Evolutionary conservation across 2,113 vertebrate genomes (phyloP).

Genomic region (Lanius ludovicianus): DNA sequence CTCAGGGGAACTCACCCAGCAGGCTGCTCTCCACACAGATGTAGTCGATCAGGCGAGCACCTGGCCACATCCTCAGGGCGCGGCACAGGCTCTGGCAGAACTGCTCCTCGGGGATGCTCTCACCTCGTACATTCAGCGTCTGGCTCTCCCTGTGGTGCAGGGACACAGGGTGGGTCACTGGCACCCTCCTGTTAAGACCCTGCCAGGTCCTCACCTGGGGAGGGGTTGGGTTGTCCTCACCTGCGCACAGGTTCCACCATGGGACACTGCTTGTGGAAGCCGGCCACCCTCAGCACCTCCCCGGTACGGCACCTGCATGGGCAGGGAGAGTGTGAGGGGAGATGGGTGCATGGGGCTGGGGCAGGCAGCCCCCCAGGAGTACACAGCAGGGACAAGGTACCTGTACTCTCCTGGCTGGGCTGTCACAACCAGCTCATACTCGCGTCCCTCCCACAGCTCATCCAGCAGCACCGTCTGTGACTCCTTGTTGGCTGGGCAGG

Average conservation of each 20-base stretch:
- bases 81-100: conserved; percentile 79
- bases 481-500: conserved; percentile 64
- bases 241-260: conserved; percentile 83
- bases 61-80: conserved; percentile 81
- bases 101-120: conserved; percentile 79
- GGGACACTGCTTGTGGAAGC: conserved; percentile 86
- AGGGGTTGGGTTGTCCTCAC: conserved; percentile 53
- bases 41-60: conserved; percentile 85
- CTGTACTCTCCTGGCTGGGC: conserved; percentile 80
- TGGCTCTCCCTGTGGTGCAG: conserved; percentile 69
- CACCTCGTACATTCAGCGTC: conserved; percentile 84
- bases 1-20: conserved; percentile 77
- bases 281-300: conserved; percentile 83
- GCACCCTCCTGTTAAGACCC: not conserved
- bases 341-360: fast-evolving
- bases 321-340: not conserved
- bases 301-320: conserved; percentile 78
- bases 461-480: conserved; percentile 76
- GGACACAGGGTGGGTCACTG: not conserved
- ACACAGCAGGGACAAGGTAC: conserved; percentile 45
- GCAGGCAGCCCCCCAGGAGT: fast-evolving
- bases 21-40: conserved; percentile 85
- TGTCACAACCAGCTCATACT: conserved; percentile 85
- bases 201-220: not conserved
- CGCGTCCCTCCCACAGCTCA: conserved; percentile 79